Evolutionary conservation across 2,888 invertebrate genomes (phyloP).

Genomic region (Alviniconcha strummeri): DNA sequence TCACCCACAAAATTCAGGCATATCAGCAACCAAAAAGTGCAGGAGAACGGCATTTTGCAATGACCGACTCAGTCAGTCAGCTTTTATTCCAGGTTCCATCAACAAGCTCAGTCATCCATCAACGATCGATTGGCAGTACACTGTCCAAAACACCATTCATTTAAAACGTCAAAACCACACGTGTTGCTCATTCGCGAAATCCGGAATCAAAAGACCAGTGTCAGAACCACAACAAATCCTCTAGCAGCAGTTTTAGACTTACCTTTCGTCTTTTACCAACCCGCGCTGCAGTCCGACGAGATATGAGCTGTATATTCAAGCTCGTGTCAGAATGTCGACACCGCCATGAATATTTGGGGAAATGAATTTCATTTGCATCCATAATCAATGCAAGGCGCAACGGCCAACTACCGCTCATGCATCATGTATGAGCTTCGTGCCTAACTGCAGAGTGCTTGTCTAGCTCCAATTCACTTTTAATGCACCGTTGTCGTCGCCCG

Average conservation of each 20-base stretch:
- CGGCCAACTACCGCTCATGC: constrained; percentile 24
- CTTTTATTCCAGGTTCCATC: no score
- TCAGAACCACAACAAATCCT: background rate
- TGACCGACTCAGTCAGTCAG: no score
- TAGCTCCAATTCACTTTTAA: background rate
- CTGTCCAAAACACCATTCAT: no score
- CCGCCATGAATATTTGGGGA: constrained; percentile 33
- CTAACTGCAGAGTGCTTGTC: background rate
- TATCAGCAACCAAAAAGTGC: no score
- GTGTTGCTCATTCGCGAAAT: background rate
- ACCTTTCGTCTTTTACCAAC: background rate
- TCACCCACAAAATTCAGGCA: no score
- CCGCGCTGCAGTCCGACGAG: background rate
- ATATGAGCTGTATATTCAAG: constrained; percentile 17
- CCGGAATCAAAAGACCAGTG: background rate
- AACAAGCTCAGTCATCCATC: no score
- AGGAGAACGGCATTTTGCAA: no score
- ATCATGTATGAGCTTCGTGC: constrained; percentile 30
- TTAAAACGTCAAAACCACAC: background rate
- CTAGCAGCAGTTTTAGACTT: background rate
- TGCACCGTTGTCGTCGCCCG: background rate
- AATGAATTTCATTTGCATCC: constrained; percentile 44
- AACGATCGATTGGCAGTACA: no score
- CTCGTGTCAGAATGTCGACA: constrained; percentile 21
- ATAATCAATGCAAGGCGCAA: constrained; percentile 37